Base-by-base conservation (phyloP, 2,888 invertebrate species). In the Trypoxylon attenuatum region DNA sequence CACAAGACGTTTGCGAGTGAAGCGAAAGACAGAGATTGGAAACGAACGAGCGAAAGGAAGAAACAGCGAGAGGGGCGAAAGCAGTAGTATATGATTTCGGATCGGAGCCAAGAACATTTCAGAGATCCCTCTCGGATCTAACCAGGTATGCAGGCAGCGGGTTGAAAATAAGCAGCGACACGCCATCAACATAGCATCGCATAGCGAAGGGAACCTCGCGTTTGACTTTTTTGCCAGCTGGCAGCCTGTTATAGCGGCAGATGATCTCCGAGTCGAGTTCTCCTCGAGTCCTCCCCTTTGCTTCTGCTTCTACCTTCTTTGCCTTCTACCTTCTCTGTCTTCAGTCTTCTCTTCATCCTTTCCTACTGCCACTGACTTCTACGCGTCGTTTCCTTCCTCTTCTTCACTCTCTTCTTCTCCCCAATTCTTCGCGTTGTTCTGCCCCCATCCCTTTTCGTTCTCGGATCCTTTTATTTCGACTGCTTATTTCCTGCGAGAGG, bases 161-260 rank as follows among this genome's bases (percentile, higher is more conserved):
- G 78, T 83, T 83, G 84, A 80, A 85, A 85, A 84, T 85, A 84
- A 85, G 84, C 84, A 85, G 81, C 83, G 84, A 85, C 84, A 83
- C 84, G 78, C 84, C 84, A 84, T 83, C 84, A 83, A 83, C 84
- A 82, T 83, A 84, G 81, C 82, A 82, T 82, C 82, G 82, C 81
- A 82, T 81, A 81, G 80, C 77, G 75, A 78, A 78, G 78, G 73
- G 78, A 77, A 76, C 69, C 75, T 85, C 79, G 81, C 82, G 69
- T 84, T 85, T 83, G 79, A 84, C 85, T 85, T 85, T 86, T 86
- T 86, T 86, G 83, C 84, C 84, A 85, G 82, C 84, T 85, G 84
- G 83, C 84, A 83, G 84, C 80, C 83, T 85, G 82, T 83, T 85
- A 84, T 83, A 84, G 82, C 81, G 79, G 83, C 83, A 82, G 83